phyloP scores from a whole-genome alignment of 2,113 vertebrate genomes.

The Speoplatyrhinus poulsoni region DNA sequence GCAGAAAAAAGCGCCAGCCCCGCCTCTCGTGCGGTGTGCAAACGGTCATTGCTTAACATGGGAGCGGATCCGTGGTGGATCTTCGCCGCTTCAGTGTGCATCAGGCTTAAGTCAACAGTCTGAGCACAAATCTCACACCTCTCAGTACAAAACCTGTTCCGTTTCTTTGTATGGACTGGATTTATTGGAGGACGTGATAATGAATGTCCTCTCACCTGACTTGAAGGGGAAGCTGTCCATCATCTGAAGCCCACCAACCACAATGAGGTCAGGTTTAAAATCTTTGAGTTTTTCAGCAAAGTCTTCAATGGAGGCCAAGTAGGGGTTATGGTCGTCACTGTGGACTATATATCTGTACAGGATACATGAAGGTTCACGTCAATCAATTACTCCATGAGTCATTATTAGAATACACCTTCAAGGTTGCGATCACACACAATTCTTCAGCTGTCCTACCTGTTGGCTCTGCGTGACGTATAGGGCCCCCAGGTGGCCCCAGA shows the following conservation, averaged over 20 bases:
- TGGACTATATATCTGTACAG: slow-evolving; percentile 80
- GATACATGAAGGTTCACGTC: background rate
- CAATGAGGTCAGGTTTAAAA: slow-evolving; percentile 77
- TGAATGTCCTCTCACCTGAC: slow-evolving; percentile 58
- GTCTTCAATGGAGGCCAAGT: slow-evolving; percentile 78
- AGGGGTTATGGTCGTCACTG: slow-evolving; percentile 82
- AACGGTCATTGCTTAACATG: too few relatives aligned
- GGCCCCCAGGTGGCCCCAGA: slow-evolving; percentile 77
- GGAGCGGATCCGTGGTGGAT: too few relatives aligned
- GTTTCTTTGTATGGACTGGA: too few relatives aligned
- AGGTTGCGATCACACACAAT: background rate
- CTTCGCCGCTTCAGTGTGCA: too few relatives aligned
- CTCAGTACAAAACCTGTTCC: too few relatives aligned
- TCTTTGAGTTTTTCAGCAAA: slow-evolving; percentile 73
- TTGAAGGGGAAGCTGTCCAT: slow-evolving; percentile 85
- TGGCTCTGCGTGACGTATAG: slow-evolving; percentile 80
- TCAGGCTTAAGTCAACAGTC: background rate
- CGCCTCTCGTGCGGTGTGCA: too few relatives aligned
- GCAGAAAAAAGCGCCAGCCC: too few relatives aligned
- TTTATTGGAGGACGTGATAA: too few relatives aligned
- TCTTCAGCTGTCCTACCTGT: slow-evolving; percentile 67
- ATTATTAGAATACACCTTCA: background rate
- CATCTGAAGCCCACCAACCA: slow-evolving; percentile 84
- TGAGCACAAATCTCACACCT: background rate
- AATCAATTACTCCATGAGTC: too few relatives aligned